Base-by-base conservation (phyloP, 2,797 vertebrate genomes). In the Gadopsis bispinosus region DNA sequence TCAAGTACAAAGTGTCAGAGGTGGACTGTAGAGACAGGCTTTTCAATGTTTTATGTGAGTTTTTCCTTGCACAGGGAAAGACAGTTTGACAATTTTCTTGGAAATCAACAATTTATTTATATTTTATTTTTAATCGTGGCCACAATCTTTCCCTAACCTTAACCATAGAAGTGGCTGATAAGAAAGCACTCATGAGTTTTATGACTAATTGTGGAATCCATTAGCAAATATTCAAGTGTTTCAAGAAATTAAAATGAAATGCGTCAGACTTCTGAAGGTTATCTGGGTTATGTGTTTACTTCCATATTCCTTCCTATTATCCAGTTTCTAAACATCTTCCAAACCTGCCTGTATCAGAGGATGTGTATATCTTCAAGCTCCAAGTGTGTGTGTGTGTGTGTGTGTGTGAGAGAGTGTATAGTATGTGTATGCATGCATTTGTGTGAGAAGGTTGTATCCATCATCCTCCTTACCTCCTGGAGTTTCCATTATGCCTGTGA, bases 401-500 rank as follows among this genome's bases (percentile, higher is more conserved):
- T 47, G 51, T 66, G 39, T 65, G 65, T 43, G 63, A 67, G 58
- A 41, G 19, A 75, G 53, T 56, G 26, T 50, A 16, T 17, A 39
- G 16, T 61, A 31, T 37, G 37, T 53, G 54, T 48, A 62, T 72
- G 59, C 37, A 65, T 41, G 13, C 20, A 67, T 60, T 54, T 16
- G 20, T 61, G 54, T 80, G 74, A 20, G 35, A 60, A 55, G 63
- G 79, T 88, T 88, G 87, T 86, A 83, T 76, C 62, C 51, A 33
- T 78, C 83, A 80, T 55, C 74, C 71, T 88, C 83, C 78, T 83
- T 90, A 93, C 93, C 94, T 92, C 94, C 94, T 60, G 92, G 84
- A 90, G 94, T 93, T 95, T 94, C 85, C 92, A 95, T 95, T 94
- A 93, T 92, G 87, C 71, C 81, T 82, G 80, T 90, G 83, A 93